Evolutionary conservation across 2,888 invertebrate species (phyloP).

Genomic region (Rugalucina vietnamica): DNA sequence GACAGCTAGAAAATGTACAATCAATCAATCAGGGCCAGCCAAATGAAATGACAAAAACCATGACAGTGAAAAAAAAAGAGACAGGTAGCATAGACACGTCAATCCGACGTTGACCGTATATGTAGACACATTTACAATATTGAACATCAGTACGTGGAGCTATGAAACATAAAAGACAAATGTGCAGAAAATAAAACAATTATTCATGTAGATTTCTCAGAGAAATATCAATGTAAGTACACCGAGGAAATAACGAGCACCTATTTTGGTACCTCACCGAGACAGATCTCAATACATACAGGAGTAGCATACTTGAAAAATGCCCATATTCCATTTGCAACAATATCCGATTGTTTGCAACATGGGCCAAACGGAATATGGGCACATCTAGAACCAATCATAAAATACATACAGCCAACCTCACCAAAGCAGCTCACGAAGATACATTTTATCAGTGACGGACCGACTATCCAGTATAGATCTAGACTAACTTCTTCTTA

Average conservation of each 20-base stretch:
- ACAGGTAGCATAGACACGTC: neutral
- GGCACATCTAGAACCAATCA: neutral
- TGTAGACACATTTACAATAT: neutral
- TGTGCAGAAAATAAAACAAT: neutral
- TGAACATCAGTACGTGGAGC: neutral
- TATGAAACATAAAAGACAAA: neutral
- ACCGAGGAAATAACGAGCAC: neutral
- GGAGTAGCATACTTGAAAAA: neutral
- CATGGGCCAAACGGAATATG: neutral
- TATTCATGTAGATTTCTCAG: neutral
- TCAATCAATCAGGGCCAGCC: neutral
- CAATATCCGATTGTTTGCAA: neutral
- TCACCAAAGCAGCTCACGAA: neutral
- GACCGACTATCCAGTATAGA: neutral
- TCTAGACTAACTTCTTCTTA: neutral
- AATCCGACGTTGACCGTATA: neutral
- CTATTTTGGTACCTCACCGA: neutral
- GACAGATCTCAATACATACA: neutral
- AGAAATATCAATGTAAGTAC: neutral
- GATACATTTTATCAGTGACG: neutral
- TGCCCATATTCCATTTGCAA: neutral
- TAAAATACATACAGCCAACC: neutral
- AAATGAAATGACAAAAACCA: neutral
- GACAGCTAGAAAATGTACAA: slow-evolving; percentile 3
- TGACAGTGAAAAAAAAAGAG: slow-evolving; percentile 10